These are phyloP conservation scores for Gandaritis pyraliata DNA, from an alignment of 2,888 invertebrate genomes.

Conservation along the genomic window DNA sequence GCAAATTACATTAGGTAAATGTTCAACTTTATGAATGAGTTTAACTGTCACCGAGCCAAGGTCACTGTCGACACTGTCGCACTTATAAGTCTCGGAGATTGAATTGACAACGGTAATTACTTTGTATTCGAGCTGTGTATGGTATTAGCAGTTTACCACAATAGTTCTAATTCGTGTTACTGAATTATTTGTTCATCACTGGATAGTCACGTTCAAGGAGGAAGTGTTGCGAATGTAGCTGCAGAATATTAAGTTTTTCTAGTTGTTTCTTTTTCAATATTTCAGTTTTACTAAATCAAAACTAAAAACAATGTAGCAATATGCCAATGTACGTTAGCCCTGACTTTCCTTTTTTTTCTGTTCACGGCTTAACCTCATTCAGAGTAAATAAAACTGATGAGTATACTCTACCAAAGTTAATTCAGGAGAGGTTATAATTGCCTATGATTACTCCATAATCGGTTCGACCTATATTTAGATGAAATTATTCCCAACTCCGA, in stretches of 20 bases:
- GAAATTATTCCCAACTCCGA: conserved; percentile 43
- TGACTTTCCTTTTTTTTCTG: no score
- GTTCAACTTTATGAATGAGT: conserved; percentile 60
- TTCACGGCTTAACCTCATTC: no score
- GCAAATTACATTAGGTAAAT: conserved; percentile 60
- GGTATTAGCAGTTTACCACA: conserved; percentile 1
- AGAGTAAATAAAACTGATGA: no score
- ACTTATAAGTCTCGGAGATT: conserved; percentile 22
- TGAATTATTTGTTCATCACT: background rate
- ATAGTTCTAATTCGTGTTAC: conserved; percentile 6
- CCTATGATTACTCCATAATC: conserved; percentile 20
- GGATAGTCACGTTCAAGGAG: no score
- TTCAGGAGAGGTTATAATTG: conserved; percentile 20
- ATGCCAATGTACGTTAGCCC: no score
- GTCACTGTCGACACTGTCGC: conserved; percentile 48
- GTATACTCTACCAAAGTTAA: background rate
- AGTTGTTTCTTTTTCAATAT: no score
- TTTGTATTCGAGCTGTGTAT: conserved; percentile 12
- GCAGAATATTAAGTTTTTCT: no score
- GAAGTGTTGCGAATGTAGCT: no score
- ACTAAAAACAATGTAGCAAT: no score
- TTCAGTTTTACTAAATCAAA: no score
- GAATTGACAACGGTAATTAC: conserved; percentile 5
- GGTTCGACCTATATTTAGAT: conserved; percentile 12
- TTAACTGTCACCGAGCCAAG: conserved; percentile 59